Evolutionary conservation across 2,888 invertebrate genomes (phyloP), one percentile per base, ranked within the genome.

Genomic region (Galerucella nymphaeae): DNA sequence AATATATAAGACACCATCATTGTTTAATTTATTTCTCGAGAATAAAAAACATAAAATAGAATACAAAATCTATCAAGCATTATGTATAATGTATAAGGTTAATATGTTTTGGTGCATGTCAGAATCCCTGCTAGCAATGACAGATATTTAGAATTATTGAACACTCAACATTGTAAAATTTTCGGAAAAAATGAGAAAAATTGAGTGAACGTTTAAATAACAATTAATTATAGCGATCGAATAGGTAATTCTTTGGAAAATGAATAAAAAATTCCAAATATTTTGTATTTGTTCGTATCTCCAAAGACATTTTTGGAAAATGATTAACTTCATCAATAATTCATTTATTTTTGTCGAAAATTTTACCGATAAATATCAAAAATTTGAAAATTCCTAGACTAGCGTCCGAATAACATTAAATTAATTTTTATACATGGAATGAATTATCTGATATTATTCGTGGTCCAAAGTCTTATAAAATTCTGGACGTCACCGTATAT

Each of bases 391-490:
- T 38, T 57, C 14, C 13, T 57, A 55, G 30, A 55, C 16, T 41
- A 66, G 41, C 55, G 38, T 41, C 65, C 14, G 23, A 38, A 53
- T 23, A 50, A 50, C 38, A 20, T 53, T 23, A 8, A 18, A 58
- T 6, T 66, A 66, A 66, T 16, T 38, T 38, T 13, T 45, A 38
- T 55, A 41, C 20, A 66, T 57, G 20, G 42, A 48, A 18, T 48
- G 58, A 10, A 66, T 23, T 42, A 45, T 58, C 20, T 67, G 67
- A 67, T 67, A 67, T 67, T 50, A 18, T 59, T 48, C 9, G 59
- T 67, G 67, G 67, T 67, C 67, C 67, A 61, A 59, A 67, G 66
- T 58, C 45, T 42, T 48, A 16, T 38, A 30, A 20, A 50, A 14
- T 48, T 30, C 59, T 66, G 45, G 45, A 66, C 55, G 13, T 42